A percentile compares a stretch with the other conserved stretches of the same genome.
These are phyloP conservation scores for Apis cerana DNA, from an alignment of 1,140 invertebrate species.

Conservation along the genomic window DNA sequence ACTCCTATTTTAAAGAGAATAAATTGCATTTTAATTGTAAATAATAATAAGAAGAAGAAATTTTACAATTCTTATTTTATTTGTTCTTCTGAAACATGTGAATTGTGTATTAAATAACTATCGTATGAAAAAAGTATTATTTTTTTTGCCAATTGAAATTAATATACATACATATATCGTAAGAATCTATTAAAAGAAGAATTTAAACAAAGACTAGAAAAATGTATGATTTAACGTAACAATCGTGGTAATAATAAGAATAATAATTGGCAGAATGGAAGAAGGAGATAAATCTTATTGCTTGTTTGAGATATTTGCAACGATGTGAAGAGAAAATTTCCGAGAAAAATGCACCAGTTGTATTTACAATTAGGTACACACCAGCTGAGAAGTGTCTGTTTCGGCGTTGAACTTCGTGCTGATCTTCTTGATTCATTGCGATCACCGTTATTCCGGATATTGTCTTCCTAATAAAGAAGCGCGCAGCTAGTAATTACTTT, in stretches of 20 bases:
- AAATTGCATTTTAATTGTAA: too few relatives aligned
- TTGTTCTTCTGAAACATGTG: too few relatives aligned
- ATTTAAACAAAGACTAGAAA: neutral
- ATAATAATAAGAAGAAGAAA: too few relatives aligned
- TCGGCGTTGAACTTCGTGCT: neutral
- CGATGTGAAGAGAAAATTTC: neutral
- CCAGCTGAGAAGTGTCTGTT: neutral
- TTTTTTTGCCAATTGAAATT: too few relatives aligned
- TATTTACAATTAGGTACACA: neutral
- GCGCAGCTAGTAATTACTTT: conserved; percentile 17
- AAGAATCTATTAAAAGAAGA: too few relatives aligned
- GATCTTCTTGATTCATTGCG: conserved; percentile 20
- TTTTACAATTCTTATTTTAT: too few relatives aligned
- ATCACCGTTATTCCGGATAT: conserved; percentile 43
- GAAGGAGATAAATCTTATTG: neutral
- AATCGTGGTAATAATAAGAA: neutral
- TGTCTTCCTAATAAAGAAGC: conserved; percentile 38
- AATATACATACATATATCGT: too few relatives aligned
- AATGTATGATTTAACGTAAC: conserved; percentile 6
- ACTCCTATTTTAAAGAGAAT: too few relatives aligned
- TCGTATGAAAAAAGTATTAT: too few relatives aligned
- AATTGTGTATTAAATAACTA: too few relatives aligned
- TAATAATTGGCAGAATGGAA: conserved; percentile 7
- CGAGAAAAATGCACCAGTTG: conserved; percentile 1
- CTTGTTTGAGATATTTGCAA: conserved; percentile 3